phyloP scores from a whole-genome alignment of 2,888 invertebrate species.

The Drepanosiphum platanoidis region DNA sequence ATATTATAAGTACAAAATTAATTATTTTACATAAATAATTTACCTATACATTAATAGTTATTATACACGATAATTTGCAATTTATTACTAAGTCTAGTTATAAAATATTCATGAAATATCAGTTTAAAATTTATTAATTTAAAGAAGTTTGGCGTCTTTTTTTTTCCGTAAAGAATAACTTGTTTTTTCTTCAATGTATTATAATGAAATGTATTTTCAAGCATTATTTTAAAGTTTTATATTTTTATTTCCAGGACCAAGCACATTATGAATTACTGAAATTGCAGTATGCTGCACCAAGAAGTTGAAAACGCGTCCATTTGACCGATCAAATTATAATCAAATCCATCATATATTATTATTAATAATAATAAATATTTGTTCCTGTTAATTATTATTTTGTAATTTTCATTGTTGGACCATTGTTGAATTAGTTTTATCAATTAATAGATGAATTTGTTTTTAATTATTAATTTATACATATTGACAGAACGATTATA shows the following conservation, averaged over 20 bases:
- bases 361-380: slow-evolving; percentile 5
- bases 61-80: too few species aligned
- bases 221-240: background rate
- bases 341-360: background rate
- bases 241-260: slow-evolving; percentile 60
- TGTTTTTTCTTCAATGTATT: too few species aligned
- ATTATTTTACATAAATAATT: too few species aligned
- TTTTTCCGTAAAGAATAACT: too few species aligned
- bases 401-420: background rate
- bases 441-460: background rate
- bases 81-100: too few species aligned
- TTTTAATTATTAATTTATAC: background rate
- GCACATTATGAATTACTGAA: slow-evolving; percentile 58
- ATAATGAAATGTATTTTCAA: too few species aligned
- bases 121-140: too few species aligned
- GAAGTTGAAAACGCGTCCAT: slow-evolving; percentile 18
- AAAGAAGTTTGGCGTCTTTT: too few species aligned
- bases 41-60: too few species aligned
- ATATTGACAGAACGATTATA: too few species aligned
- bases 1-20: too few species aligned
- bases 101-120: too few species aligned
- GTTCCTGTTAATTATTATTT: slow-evolving; percentile 47
- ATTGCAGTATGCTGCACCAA: slow-evolving; percentile 58
- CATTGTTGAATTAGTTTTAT: background rate
- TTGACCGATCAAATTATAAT: slow-evolving; percentile 27